Conservation (phyloP, 2,113 vertebrate species). For the Helogale parvula region DNA sequence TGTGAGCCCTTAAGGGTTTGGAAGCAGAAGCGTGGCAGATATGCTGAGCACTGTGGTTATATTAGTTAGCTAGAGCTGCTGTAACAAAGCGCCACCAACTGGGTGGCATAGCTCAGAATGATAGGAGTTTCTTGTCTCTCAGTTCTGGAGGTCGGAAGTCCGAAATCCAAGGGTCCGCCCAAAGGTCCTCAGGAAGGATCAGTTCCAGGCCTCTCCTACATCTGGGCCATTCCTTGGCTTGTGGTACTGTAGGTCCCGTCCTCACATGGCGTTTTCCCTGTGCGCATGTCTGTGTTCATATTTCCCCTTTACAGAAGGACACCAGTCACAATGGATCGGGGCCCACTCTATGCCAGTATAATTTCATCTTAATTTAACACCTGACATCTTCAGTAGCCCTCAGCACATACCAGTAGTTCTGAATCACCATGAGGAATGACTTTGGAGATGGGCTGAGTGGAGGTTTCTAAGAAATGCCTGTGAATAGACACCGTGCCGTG, state of each 20-base stretch:
- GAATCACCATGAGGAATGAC: constrained; percentile 28
- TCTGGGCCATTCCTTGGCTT: background rate
- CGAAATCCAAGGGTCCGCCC: background rate
- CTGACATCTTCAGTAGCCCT: background rate
- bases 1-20: background rate
- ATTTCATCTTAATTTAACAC: background rate
- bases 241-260: background rate
- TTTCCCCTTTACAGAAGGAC: background rate
- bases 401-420: background rate
- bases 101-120: background rate
- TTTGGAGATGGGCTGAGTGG: constrained; percentile 18
- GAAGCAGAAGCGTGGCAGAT: background rate
- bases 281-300: background rate
- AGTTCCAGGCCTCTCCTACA: background rate
- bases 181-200: background rate
- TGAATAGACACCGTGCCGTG: constrained; percentile 4
- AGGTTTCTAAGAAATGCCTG: constrained; percentile 28
- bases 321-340: background rate
- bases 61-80: background rate
- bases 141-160: background rate
- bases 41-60: background rate
- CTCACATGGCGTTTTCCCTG: background rate
- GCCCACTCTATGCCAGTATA: background rate
- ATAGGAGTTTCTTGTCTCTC: background rate
- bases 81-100: background rate